Percentiles rank a stretch among this genome's conserved stretches.
These are phyloP conservation scores for Dione juno DNA, from an alignment of 2,888 invertebrate species.

Conservation along the genomic window DNA sequence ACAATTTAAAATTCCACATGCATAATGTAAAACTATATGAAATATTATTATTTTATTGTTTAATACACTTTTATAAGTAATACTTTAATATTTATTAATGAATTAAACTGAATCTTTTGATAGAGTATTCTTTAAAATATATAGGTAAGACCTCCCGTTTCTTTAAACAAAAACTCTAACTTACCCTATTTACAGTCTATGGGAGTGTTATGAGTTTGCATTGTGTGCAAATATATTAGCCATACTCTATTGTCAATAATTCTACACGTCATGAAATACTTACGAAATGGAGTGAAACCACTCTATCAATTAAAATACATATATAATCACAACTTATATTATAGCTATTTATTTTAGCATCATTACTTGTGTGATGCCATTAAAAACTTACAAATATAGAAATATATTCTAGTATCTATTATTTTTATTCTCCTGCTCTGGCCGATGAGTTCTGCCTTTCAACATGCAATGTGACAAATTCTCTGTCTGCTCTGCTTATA, in stretches of 20 bases:
- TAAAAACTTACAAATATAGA: not conserved
- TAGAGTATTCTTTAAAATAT: not conserved
- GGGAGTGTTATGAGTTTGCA: slow-evolving; percentile 18
- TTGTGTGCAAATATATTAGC: slow-evolving; percentile 22
- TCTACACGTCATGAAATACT: slow-evolving; percentile 16
- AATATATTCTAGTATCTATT: no score
- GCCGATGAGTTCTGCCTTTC: no score
- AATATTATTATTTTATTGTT: not conserved
- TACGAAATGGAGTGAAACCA: slow-evolving; percentile 33
- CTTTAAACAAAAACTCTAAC: slow-evolving; percentile 5
- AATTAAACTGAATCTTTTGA: not conserved
- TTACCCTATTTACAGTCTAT: slow-evolving; percentile 15
- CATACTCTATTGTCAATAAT: slow-evolving; percentile 14
- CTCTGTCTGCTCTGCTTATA: no score
- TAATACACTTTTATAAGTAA: not conserved
- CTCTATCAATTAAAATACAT: slow-evolving; percentile 27
- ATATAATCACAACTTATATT: slow-evolving; percentile 4
- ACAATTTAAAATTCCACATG: not conserved
- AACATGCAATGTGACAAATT: no score
- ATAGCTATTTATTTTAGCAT: slow-evolving; percentile 43
- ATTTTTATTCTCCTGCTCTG: no score
- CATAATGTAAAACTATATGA: not conserved
- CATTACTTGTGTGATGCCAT: slow-evolving; percentile 50
- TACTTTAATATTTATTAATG: not conserved
- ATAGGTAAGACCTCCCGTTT: not conserved